Base-by-base conservation (phyloP, 2,113 vertebrate species). In the Parus major region DNA sequence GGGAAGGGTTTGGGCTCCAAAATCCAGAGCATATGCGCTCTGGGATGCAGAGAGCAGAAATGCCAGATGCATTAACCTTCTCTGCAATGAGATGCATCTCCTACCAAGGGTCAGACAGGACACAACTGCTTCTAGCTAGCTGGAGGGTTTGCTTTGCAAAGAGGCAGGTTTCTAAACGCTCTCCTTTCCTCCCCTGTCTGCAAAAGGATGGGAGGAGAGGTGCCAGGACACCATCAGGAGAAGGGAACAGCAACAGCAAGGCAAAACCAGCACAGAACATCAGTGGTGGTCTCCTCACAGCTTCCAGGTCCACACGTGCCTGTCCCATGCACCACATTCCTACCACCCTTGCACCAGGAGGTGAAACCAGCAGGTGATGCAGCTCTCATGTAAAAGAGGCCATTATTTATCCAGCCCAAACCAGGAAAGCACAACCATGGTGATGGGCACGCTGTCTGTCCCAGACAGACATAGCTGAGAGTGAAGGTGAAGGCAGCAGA, bases 231-330 rank as follows among this genome's bases (percentile, higher is more conserved):
- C 22, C 7, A 4, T 27, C 24, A 69, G 42, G 15, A 80, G 11
- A 73, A 66, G 10, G 11, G 10, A 91, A 21, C 53, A 70, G 39
- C 50, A 83, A 14, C 11, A 66, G 56, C 44, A 47, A 66, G 33
- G 39, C 49, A 70, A 92, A 71, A 15, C 15, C 21, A 75, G 35
- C 31, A 49, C 2, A 5, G 64, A 39, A 63, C 10, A 13, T 31
- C 25, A n/a, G 1, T 42, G 17, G 50, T 57, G 42, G 27, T 50
- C 44, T 64, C 41, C 31, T 66, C n/a, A 36, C 41, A 73, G 39
- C 84, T 46, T 46, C 64, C 49, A n/a, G 24, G 27, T 41, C 44
- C 25, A 36, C 3, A 1, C 0, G 0, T 47, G 8, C 55, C 55
- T 84, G 69, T 36, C 36, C 36, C 15, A 3, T 55, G 46, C 11